Evolutionary conservation across 2,888 invertebrate genomes (phyloP), one percentile per base, ranked within the genome.

Genomic region (Melinopterus prodromus): DNA sequence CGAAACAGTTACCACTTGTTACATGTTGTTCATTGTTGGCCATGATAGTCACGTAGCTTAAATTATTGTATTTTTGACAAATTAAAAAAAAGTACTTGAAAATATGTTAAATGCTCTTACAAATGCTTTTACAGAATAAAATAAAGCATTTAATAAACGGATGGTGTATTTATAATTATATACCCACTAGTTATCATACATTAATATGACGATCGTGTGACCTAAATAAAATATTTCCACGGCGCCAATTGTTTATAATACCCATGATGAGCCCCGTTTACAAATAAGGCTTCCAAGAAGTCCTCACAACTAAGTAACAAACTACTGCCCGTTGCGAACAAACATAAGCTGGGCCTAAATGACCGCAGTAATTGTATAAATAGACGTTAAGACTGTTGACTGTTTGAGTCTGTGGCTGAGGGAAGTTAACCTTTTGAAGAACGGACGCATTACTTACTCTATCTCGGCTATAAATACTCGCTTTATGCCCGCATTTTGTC

Each of bases 251-350:
- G 53, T 53, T 53, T 53, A 53, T 53, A 53, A 53, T 12, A 53
- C 53, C 53, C 53, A 53, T 53, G 53, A 53, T 9, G 53, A 53
- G 53, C 12, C 12, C 53, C 5, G 53, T 12, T 53, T 53, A 53
- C 53, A 53, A 9, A 53, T 53, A 53, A 53, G 53, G 12, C 53
- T 53, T 53, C 53, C 12, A 53, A 53, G 53, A 53, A 53, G 53
- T 53, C 53, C 53, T 53, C 53, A 53, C 53, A 53, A 53, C 53
- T 53, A 53, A 53, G 53, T 53, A 53, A 53, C 53, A 53, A 53
- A 53, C 53, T 53, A 53, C 53, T 53, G 5, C 53, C 53, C 53
- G 53, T 53, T 53, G 53, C 7, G 53, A 53, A 53, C 53, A 53
- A 53, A 53, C 53, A 53, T 53, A 53, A 53, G 5, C 53, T 53